Evolutionary conservation across 1,140 invertebrate species (phyloP), one percentile per base, ranked within the genome.

Genomic region (Hylyphantes graminicola): DNA sequence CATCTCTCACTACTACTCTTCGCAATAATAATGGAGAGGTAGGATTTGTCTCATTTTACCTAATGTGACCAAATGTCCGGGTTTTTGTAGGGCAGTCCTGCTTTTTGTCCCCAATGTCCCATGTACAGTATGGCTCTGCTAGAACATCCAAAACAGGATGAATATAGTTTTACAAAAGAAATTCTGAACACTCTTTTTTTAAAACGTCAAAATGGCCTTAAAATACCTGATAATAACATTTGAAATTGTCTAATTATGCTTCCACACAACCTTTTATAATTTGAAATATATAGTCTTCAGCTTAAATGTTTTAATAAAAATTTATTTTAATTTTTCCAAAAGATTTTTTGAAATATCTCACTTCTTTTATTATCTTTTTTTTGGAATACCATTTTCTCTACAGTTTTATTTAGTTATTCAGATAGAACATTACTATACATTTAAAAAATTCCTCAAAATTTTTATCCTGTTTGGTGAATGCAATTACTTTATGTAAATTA

Each of bases 1-100:
- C 96, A 86, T 92, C 92, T 67, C 96, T 96, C 93, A 92, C n/a
- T n/a, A 96, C 95, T 4, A 89, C 89, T 17, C 90, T 97, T 35
- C 84, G 94, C 6, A 96, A 96, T 89, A 92, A 90, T 74, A 93
- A 93, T 53, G 94, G 93, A 87, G 93, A 95, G 86, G 95, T 90
- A 86, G 87, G 88, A n/a, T n/a, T n/a, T n/a, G n/a, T n/a, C n/a
- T n/a, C n/a, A n/a, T n/a, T n/a, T n/a, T n/a, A n/a, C n/a, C n/a
- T n/a, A n/a, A n/a, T n/a, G n/a, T n/a, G n/a, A n/a, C n/a, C n/a
- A n/a, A n/a, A n/a, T n/a, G n/a, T 81, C 61, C 54, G 15, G 64
- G 1, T 35, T 35, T 35, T 35, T 1, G 35, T 35, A 35, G 35
- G 35, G 35, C 35, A 35, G 35, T 35, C 35, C 35, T 5, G 35